A percentile compares a stretch with the other conserved stretches of the same genome.
phyloP scores from a whole-genome alignment of 2,113 vertebrate species.

The Megalops atlanticus region DNA sequence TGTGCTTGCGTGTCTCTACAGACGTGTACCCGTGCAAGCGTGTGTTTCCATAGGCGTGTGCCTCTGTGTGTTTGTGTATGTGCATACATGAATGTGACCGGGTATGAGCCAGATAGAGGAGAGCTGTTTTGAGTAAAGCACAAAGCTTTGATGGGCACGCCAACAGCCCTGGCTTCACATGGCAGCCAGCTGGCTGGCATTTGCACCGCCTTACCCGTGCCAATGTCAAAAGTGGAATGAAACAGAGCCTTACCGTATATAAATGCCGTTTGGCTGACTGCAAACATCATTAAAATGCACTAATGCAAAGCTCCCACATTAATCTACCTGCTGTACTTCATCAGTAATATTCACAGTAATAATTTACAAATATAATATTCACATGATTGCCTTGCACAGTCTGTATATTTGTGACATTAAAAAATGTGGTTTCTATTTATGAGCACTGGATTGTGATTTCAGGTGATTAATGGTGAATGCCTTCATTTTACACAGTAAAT shows the following conservation, averaged over 20 bases:
- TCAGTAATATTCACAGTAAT: no score
- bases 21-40: neutral
- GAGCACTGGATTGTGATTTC: no score
- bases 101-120: neutral
- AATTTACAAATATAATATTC: neutral
- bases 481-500: no score
- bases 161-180: slow-evolving; percentile 38
- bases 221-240: slow-evolving; percentile 48
- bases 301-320: slow-evolving; percentile 63
- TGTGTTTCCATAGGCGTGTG: slow-evolving; percentile 13
- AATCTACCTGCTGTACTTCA: slow-evolving; percentile 64
- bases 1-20: slow-evolving; percentile 29
- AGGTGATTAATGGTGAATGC: no score
- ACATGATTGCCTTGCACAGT: neutral
- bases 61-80: slow-evolving; percentile 25
- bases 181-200: slow-evolving; percentile 58
- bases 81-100: slow-evolving; percentile 12
- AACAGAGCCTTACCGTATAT: slow-evolving; percentile 57
- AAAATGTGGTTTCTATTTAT: no score
- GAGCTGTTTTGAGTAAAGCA: neutral
- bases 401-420: no score
- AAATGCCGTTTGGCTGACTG: slow-evolving; percentile 61
- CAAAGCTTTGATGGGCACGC: slow-evolving; percentile 28
- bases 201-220: slow-evolving; percentile 40
- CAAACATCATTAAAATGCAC: slow-evolving; percentile 67